Percentiles rank a stretch among this genome's conserved stretches.
phyloP scores from a whole-genome alignment of 2,113 vertebrate genomes.

The Mormyrus iriodes region DNA sequence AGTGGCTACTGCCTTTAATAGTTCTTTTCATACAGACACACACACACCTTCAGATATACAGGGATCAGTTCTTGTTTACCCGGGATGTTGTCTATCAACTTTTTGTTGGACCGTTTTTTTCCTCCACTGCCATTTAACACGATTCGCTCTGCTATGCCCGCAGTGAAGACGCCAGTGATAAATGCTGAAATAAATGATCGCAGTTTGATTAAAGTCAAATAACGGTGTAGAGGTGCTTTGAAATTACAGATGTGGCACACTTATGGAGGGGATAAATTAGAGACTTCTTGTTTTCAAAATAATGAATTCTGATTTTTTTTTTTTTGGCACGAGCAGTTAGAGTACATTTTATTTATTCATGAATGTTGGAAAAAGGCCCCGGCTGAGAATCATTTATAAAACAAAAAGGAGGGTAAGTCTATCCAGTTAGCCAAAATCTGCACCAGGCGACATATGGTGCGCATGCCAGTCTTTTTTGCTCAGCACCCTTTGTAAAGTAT shows the following conservation, averaged over 20 bases:
- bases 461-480: not conserved
- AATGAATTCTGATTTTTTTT: not conserved
- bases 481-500: not conserved
- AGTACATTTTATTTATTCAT: not conserved
- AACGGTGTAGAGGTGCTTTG: not conserved
- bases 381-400: not conserved
- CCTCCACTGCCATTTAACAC: not conserved
- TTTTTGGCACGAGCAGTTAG: not conserved
- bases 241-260: not conserved
- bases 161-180: not conserved
- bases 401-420: not conserved
- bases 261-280: not conserved
- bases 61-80: not conserved
- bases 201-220: not conserved
- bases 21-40: not conserved
- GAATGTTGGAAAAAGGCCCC: conserved; percentile 1
- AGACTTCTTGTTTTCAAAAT: not conserved
- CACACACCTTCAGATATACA: not conserved
- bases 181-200: not conserved
- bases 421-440: not conserved
- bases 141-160: not conserved
- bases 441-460: not conserved
- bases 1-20: not conserved
- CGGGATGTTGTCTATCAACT: not conserved
- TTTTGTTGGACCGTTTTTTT: not conserved